Evolutionary conservation across 2,888 invertebrate genomes (phyloP), one percentile per base, ranked within the genome.

Genomic region (Capitulum mitella): DNA sequence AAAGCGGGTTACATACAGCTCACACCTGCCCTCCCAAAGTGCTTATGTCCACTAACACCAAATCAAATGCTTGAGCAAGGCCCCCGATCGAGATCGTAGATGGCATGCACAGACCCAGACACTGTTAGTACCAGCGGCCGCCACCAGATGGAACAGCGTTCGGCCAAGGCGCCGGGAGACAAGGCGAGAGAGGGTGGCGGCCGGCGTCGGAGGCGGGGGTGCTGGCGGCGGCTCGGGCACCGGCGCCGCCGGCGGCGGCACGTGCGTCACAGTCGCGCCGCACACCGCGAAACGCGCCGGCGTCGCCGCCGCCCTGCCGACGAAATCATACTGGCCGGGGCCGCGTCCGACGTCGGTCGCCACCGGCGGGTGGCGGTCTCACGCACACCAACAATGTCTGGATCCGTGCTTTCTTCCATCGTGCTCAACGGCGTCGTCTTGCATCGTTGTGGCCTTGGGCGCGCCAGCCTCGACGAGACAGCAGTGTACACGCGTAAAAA

Each of bases 51-150:
- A 6, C 70, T 1, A 40, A 70, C 40, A 37, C 40, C 37, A 19
- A 40, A 64, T 37, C 40, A 37, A 37, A 70, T 26, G 40, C 10
- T 70, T 70, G 70, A 70, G 70, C 70, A 40, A 40, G 37, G 26
- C 37, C 26, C 70, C 34, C 40, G 37, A 22, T 26, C 40, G 70
- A 40, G 70, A 70, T 70, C 70, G 1, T 8, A 40, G 70, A 40
- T 70, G 70, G 70, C 70, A 70, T 70, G 70, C 70, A 70, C 70
- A 70, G 70, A 70, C 70, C 70, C 70, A 22, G 70, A 70, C 37
- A 70, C 26, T n/a, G 70, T 70, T 70, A 70, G 70, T 40, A 19
- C 2, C 22, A 70, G 70, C 26, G 70, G 22, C 70, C 70, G 70
- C 70, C 70, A 70, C 70, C 70, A 70, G 70, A 40, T 70, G 40